A percentile compares a stretch with the other conserved stretches of the same genome.
Evolutionary conservation across 2,113 vertebrate species (phyloP).

Genomic region (Isurus oxyrinchus): DNA sequence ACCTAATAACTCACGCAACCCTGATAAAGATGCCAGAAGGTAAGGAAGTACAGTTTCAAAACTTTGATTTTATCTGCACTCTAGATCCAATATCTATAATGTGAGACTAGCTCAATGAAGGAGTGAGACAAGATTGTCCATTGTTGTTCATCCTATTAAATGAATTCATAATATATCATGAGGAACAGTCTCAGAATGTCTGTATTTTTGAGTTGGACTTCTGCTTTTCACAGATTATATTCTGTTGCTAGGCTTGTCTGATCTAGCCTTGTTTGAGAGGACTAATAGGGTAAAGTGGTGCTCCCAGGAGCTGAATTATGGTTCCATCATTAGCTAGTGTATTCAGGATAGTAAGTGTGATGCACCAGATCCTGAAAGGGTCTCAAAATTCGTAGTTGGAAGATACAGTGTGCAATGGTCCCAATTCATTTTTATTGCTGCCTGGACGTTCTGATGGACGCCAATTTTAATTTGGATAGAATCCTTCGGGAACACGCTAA

Average conservation of each 20-base stretch:
- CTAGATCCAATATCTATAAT: neutral
- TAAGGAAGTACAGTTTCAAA: neutral
- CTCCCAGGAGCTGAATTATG: neutral
- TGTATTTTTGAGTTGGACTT: neutral
- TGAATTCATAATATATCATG: neutral
- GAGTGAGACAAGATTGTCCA: neutral
- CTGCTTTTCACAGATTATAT: neutral
- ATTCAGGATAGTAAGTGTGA: too few relatives aligned
- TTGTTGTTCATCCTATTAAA: neutral
- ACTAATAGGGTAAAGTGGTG: neutral
- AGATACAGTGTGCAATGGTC: too few relatives aligned
- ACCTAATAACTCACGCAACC: neutral
- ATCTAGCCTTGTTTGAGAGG: neutral
- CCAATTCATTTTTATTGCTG: too few relatives aligned
- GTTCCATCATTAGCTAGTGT: neutral
- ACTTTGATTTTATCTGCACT: neutral
- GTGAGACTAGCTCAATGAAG: neutral
- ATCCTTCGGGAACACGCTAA: too few relatives aligned
- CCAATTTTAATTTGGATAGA: too few relatives aligned
- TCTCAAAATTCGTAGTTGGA: neutral
- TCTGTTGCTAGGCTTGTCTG: neutral
- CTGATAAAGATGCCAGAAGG: conserved; percentile 2
- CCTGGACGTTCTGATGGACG: too few relatives aligned
- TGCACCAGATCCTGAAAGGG: neutral
- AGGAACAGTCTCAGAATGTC: neutral